Percentiles rank a stretch among this genome's conserved stretches.
Evolutionary conservation across 2,888 invertebrate species (phyloP).

Genomic region (Microplitis deprimator): DNA sequence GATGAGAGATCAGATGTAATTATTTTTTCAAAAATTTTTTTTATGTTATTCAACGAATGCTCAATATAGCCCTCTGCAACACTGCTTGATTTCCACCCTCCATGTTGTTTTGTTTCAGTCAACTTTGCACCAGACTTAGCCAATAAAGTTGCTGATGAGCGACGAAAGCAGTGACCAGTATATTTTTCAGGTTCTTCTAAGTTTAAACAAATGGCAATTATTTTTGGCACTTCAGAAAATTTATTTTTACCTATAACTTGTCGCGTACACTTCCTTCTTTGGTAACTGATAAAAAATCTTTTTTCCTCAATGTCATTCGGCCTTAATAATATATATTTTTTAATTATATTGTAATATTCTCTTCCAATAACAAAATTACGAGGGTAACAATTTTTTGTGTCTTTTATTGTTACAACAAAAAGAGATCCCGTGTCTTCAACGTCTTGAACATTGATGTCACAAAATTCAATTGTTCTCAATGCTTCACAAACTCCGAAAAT

Average conservation of each 20-base stretch:
- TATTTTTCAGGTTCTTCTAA: not conserved
- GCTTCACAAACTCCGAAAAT: not conserved
- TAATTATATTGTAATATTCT: too few species aligned
- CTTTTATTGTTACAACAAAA: conserved; percentile 26
- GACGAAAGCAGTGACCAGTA: conserved; percentile 15
- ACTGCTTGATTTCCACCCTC: not conserved
- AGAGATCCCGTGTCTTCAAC: conserved; percentile 17
- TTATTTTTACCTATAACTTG: too few species aligned
- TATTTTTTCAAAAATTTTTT: conserved; percentile 5
- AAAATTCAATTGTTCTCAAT: not conserved
- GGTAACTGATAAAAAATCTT: too few species aligned
- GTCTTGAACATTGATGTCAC: conserved; percentile 2
- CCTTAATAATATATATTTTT: too few species aligned
- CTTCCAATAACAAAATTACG: too few species aligned
- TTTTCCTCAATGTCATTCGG: too few species aligned
- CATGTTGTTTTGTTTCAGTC: not conserved
- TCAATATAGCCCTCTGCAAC: not conserved
- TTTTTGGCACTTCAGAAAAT: too few species aligned
- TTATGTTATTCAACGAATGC: not conserved
- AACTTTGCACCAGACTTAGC: not conserved
- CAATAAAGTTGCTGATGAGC: conserved; percentile 10
- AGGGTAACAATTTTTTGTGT: conserved; percentile 26
- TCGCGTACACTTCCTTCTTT: too few species aligned
- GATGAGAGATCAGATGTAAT: too few species aligned
- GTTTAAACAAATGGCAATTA: too few species aligned